These are phyloP conservation scores for Lutraria rhynchaena DNA, from an alignment of 1,140 invertebrate genomes.

Conservation along the genomic window DNA sequence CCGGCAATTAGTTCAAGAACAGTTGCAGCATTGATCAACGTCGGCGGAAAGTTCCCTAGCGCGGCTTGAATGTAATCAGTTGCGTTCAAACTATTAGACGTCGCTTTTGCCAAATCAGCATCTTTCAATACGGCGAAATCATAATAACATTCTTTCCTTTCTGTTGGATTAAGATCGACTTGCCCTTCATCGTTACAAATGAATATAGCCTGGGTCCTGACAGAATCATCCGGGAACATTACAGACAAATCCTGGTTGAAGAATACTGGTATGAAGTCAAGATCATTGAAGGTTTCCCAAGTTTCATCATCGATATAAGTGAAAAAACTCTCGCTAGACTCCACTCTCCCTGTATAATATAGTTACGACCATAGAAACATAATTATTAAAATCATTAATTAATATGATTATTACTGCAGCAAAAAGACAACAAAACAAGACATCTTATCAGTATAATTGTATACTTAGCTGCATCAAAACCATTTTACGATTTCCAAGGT, in stretches of 20 bases:
- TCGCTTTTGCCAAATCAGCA: slow-evolving; percentile 34
- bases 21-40: slow-evolving; percentile 42
- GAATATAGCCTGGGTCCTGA: slow-evolving; percentile 41
- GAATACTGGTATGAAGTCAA: slow-evolving; percentile 60
- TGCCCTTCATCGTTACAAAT: slow-evolving; percentile 52
- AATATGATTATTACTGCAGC: no score
- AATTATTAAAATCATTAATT: neutral
- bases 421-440: no score
- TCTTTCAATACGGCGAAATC: slow-evolving; percentile 64
- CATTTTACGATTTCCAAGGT: no score
- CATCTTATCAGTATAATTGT: no score
- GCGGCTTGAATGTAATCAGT: slow-evolving; percentile 22
- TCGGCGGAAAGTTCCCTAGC: slow-evolving; percentile 48
- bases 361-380: neutral
- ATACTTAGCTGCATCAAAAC: no score
- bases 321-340: slow-evolving; percentile 36
- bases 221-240: slow-evolving; percentile 62
- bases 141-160: slow-evolving; percentile 65
- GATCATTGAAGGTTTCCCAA: slow-evolving; percentile 47
- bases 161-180: slow-evolving; percentile 55
- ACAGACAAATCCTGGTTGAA: slow-evolving; percentile 64
- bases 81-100: slow-evolving; percentile 11
- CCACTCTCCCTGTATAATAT: slow-evolving; percentile 50
- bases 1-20: slow-evolving; percentile 59
- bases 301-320: slow-evolving; percentile 37